Percentiles rank a stretch among this genome's conserved stretches.
Conservation (phyloP, 23 tunicate genomes). For the Trididemnum miniatum region DNA sequence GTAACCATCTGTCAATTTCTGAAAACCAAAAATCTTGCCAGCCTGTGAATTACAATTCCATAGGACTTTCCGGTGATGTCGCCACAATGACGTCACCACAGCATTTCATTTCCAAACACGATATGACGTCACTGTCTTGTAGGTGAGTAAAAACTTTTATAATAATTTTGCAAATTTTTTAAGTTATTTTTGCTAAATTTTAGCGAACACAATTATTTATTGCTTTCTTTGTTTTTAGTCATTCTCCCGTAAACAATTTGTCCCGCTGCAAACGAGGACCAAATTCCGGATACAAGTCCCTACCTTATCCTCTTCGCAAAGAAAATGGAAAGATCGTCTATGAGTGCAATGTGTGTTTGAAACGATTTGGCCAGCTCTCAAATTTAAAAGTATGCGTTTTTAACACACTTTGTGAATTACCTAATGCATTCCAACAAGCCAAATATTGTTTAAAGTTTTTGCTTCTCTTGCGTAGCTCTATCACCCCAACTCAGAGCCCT, state of each 20-base stretch:
- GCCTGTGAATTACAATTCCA: not conserved
- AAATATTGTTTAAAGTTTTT: too few species aligned
- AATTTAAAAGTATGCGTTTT: slow-evolving; percentile 79
- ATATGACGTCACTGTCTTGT: not conserved
- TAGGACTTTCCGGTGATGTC: not conserved
- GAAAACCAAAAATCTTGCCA: not conserved
- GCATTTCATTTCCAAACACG: not conserved
- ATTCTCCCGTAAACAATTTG: not conserved
- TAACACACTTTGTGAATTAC: too few species aligned
- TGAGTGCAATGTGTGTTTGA: slow-evolving; percentile 93
- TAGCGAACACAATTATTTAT: too few species aligned
- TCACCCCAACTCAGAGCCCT: too few species aligned
- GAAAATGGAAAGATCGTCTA: slow-evolving; percentile 99
- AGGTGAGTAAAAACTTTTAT: too few species aligned
- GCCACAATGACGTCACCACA: not conserved
- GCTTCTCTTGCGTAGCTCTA: too few species aligned
- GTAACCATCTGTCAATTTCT: not conserved
- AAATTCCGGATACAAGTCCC: slow-evolving; percentile 94
- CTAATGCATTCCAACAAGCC: too few species aligned
- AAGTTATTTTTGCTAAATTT: too few species aligned
- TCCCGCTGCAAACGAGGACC: slow-evolving; percentile 73
- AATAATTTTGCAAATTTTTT: too few species aligned
- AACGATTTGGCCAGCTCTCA: slow-evolving; percentile 93
- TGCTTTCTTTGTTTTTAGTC: slow-evolving; percentile 16
- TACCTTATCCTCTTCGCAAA: slow-evolving; percentile 95